A percentile compares a stretch with the other conserved stretches of the same genome.
These are phyloP conservation scores for Dione vanillae DNA, from an alignment of 2,888 invertebrate species.

Conservation along the genomic window DNA sequence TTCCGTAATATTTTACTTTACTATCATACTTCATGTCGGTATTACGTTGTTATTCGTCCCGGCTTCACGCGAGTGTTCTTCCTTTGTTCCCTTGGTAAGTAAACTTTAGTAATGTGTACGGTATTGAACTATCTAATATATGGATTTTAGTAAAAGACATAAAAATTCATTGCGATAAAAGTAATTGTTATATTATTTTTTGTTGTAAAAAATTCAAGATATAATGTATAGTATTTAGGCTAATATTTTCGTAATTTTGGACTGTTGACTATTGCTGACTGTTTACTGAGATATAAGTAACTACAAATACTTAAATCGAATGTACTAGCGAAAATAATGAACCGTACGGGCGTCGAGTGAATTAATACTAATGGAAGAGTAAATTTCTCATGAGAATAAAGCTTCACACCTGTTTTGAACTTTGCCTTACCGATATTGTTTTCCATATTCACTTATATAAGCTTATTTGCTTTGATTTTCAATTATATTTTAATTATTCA, in stretches of 20 bases:
- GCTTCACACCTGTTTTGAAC: conserved; percentile 58
- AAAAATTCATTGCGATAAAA: no score
- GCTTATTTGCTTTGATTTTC: conserved; percentile 23
- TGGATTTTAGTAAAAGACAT: no score
- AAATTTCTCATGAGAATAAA: conserved; percentile 83
- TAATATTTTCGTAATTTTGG: no score
- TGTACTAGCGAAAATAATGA: conserved; percentile 76
- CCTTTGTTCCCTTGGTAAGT: neutral
- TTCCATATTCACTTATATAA: conserved; percentile 49
- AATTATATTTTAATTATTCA: conserved; percentile 2
- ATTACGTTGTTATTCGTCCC: neutral
- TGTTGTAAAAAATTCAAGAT: no score
- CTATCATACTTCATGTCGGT: neutral
- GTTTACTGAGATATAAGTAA: no score
- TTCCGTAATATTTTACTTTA: conserved; percentile 1
- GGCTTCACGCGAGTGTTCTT: neutral
- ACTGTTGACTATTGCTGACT: no score
- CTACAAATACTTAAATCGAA: no score
- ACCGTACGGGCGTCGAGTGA: conserved; percentile 67
- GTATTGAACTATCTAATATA: no score
- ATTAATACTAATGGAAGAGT: conserved; percentile 84
- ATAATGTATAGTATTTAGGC: no score
- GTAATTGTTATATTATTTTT: no score
- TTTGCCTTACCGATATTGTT: conserved; percentile 63
- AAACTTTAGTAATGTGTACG: neutral